Conservation (phyloP, 2,797 vertebrate species). For the Gallinago nigripennis region DNA sequence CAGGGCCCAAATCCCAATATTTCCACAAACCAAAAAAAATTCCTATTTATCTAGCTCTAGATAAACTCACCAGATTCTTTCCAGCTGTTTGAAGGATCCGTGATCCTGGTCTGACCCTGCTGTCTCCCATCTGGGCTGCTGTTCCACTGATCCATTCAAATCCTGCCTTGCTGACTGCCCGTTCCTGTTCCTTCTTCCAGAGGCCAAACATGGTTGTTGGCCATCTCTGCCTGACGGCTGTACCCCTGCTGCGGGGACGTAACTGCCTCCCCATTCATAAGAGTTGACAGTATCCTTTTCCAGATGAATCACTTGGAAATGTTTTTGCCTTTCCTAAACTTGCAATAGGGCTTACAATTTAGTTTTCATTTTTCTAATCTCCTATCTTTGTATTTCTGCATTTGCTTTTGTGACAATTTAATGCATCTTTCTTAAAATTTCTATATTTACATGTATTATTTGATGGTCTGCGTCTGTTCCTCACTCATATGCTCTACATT, state of each 20-base stretch:
- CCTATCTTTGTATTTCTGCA: not conserved
- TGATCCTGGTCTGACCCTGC: not conserved
- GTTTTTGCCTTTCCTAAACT: not conserved
- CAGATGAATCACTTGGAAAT: not conserved
- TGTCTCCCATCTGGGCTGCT: not conserved
- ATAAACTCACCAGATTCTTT: not conserved
- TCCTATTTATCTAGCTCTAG: not conserved
- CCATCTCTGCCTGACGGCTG: not conserved
- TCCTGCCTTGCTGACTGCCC: not conserved
- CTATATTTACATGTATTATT: not conserved
- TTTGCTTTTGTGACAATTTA: not conserved
- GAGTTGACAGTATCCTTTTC: not conserved
- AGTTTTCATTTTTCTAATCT: not conserved
- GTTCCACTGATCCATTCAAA: not conserved
- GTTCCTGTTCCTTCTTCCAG: rapidly evolving
- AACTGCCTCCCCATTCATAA: not conserved
- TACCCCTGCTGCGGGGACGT: too few relatives aligned
- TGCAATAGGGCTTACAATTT: not conserved
- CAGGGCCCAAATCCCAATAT: not conserved
- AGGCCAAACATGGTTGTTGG: rapidly evolving
- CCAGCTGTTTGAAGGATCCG: not conserved
- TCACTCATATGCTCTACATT: not conserved
- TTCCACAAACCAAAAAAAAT: not conserved
- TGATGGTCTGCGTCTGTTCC: not conserved
- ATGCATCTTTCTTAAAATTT: not conserved